Evolutionary conservation across 2,888 invertebrate species (phyloP).

Genomic region (Drosophila cognata): DNA sequence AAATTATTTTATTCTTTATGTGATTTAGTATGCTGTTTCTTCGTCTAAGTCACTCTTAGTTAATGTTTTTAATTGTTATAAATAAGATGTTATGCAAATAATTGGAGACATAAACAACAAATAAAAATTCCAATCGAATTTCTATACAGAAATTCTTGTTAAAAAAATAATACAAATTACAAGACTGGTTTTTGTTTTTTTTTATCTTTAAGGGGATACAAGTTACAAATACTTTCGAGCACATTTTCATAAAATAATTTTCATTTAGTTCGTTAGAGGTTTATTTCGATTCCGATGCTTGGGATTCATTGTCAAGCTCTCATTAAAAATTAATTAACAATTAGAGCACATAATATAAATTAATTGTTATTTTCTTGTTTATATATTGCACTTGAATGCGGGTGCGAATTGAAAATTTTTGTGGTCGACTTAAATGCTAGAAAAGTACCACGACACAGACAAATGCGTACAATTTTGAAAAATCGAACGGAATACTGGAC

Average conservation of each 20-base stretch:
- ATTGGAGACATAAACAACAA: slow-evolving; percentile 16
- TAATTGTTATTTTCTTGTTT: slow-evolving; percentile 33
- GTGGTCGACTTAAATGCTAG: slow-evolving; percentile 54
- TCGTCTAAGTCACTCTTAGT: slow-evolving; percentile 75
- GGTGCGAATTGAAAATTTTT: slow-evolving; percentile 38
- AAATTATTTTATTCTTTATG: slow-evolving; percentile 64
- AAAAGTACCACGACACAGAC: slow-evolving; percentile 46
- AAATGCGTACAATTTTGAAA: slow-evolving; percentile 41
- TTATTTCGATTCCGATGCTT: slow-evolving; percentile 20
- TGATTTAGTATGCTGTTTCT: slow-evolving; percentile 66
- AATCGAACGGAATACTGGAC: slow-evolving; percentile 48
- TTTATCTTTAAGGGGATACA: slow-evolving; percentile 30
- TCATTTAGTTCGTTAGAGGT: slow-evolving; percentile 25
- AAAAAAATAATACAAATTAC: slow-evolving; percentile 27
- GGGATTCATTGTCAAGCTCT: slow-evolving; percentile 69
- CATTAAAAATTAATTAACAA: slow-evolving; percentile 78
- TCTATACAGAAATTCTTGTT: slow-evolving; percentile 11
- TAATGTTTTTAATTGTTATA: slow-evolving; percentile 63
- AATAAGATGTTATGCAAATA: slow-evolving; percentile 41
- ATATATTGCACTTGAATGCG: slow-evolving; percentile 59
- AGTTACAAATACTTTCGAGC: slow-evolving; percentile 61
- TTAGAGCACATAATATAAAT: slow-evolving; percentile 63
- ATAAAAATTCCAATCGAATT: slow-evolving; percentile 18
- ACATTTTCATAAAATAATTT: slow-evolving; percentile 51
- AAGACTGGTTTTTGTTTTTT: not conserved